Evolutionary conservation across 1,140 invertebrate genomes (phyloP).

Genomic region (Polypedilum pembai): DNA sequence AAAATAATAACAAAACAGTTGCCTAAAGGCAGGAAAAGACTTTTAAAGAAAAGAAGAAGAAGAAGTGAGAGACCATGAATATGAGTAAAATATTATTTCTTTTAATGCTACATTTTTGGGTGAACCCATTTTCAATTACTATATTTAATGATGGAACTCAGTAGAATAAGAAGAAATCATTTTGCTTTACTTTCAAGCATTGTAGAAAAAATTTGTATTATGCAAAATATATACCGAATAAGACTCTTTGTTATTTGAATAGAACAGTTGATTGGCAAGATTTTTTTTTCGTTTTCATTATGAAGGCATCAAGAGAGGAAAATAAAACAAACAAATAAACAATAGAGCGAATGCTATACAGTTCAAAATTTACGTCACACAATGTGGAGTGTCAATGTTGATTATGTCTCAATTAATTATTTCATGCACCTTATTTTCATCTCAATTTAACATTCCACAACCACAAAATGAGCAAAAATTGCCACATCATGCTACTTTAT

Average conservation of each 20-base stretch:
- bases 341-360: not conserved
- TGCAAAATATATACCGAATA: not conserved
- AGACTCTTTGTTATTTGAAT: not conserved
- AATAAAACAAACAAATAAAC: not conserved
- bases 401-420: not conserved
- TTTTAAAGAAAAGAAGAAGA: too few species aligned
- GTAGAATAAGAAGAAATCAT: too few species aligned
- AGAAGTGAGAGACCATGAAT: too few species aligned
- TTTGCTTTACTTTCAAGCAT: not conserved
- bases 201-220: not conserved
- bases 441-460: not conserved
- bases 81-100: not conserved
- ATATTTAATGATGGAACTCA: too few species aligned
- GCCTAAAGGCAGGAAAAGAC: too few species aligned
- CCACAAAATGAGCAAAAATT: too few species aligned
- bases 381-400: not conserved
- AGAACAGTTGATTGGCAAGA: slow-evolving; percentile 11
- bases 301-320: not conserved
- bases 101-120: slow-evolving; percentile 1
- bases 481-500: too few species aligned
- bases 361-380: not conserved
- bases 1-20: too few species aligned
- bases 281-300: not conserved
- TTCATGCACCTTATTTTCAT: not conserved
- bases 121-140: not conserved